Conservation (phyloP, 2,797 vertebrate genomes). For the Cichlasoma orientale region DNA sequence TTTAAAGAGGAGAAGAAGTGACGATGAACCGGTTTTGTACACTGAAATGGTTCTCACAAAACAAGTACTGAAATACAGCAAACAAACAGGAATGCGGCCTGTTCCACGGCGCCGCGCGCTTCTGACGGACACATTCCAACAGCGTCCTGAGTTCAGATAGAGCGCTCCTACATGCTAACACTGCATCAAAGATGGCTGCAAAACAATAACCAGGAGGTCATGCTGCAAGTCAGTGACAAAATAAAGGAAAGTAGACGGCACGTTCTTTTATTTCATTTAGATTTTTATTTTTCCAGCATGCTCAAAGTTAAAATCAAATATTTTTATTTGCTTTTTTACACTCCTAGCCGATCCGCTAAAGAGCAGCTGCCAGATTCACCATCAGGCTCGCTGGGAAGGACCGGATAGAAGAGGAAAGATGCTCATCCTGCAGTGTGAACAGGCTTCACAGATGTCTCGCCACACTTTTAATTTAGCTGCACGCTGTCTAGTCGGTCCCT, state of each 20-base stretch:
- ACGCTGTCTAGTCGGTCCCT: not conserved
- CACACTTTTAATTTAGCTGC: not conserved
- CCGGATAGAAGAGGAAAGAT: not conserved
- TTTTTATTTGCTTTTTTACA: not conserved
- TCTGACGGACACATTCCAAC: not conserved
- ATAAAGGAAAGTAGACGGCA: not conserved
- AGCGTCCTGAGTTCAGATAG: not conserved
- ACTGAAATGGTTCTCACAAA: not conserved
- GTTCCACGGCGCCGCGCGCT: not conserved
- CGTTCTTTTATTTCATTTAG: not conserved
- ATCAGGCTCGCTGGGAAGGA: not conserved
- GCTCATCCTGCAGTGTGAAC: not conserved
- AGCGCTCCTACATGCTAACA: fast-evolving
- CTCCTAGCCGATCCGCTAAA: not conserved
- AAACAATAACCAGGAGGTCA: not conserved
- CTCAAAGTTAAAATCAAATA: not conserved
- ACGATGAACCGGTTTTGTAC: not conserved
- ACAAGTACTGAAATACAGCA: not conserved
- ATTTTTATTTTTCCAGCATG: not conserved
- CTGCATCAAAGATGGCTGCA: not conserved
- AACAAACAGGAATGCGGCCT: not conserved
- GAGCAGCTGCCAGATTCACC: not conserved
- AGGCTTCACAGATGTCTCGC: not conserved
- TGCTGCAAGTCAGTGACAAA: not conserved
- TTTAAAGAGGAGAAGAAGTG: not conserved